Percentiles rank a stretch among this genome's conserved stretches.
phyloP scores from a whole-genome alignment of 1,140 invertebrate species.

The Caenorhabditis latens region DNA sequence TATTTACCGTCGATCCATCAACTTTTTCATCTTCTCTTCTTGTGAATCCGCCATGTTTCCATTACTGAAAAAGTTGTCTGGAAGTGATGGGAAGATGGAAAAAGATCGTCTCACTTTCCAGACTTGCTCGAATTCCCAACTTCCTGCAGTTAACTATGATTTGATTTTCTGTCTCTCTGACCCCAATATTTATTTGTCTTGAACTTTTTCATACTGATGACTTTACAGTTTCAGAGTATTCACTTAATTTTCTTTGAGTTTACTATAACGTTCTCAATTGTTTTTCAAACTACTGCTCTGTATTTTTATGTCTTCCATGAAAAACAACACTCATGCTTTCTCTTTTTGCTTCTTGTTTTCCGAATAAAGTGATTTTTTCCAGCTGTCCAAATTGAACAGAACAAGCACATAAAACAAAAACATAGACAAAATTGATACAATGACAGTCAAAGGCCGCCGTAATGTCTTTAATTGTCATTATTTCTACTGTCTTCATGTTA shows the following conservation, averaged over 20 bases:
- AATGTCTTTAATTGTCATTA: not conserved
- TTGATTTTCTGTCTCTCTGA: not conserved
- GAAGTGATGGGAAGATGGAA: constrained; percentile 16
- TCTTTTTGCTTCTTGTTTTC: not conserved
- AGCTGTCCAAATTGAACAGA: not conserved
- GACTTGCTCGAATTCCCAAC: constrained; percentile 17
- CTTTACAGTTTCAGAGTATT: no score
- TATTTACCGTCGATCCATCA: constrained; percentile 43
- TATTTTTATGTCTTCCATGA: no score
- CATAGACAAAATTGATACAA: not conserved
- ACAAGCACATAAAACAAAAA: not conserved
- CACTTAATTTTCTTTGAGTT: not conserved
- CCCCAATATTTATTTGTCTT: constrained; percentile 7
- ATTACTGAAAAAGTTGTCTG: constrained; percentile 36
- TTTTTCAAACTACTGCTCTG: no score
- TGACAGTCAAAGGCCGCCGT: not conserved
- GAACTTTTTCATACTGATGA: not conserved
- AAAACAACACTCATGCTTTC: not conserved
- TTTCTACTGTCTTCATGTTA: not conserved
- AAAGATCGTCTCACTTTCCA: constrained; percentile 35
- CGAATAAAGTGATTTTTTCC: not conserved
- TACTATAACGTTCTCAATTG: no score
- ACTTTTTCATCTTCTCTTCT: constrained; percentile 47
- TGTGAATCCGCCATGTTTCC: constrained; percentile 24
- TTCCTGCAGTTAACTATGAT: constrained; percentile 35